Evolutionary conservation across 2,888 invertebrate genomes (phyloP), one percentile per base, ranked within the genome.

Genomic region (Brenthis hecate): DNA sequence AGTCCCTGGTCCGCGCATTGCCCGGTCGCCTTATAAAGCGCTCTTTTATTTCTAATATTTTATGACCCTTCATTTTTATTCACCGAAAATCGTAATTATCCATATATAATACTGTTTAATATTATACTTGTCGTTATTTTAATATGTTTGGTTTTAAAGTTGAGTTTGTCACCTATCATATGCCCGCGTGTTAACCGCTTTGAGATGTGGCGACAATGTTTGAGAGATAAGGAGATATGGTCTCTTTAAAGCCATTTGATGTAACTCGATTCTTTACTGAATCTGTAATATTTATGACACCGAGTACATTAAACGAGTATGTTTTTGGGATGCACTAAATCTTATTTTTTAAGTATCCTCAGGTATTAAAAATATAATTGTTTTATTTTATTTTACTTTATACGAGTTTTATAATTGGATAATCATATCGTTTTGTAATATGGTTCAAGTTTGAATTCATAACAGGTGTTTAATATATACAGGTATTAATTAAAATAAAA

Each of bases 31-130:
- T 88, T 87, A 89, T 88, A 86, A 88, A 82, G 80, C 81, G 81
- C 78, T 86, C 85, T 90, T 85, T 91, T 91, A 91, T 91, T 91
- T 91, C 87, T 88, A 86, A 88, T 89, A 90, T 92, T 87, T 88
- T 62, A 8, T 13, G 36, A 84, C 85, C 86, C 82, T 85, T 88
- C 89, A 88, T 91, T 91, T 91, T 90, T 88, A 89, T 90, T 87
- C 86, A 85, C 81, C 83, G 80, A 78, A 86, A 87, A 85, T 84
- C 87, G 86, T 88, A 89, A 90, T 89, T 89, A 91, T 87, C 86
- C 87, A 86, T 89, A 91, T 88, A 88, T 88, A 90, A 88, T 87
- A 87, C 84, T 82, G 80, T 84, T 89, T 90, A 89, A 89, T 89
- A 88, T 91, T 87, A 89, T 88, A 87, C 83, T 81, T 85, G 86